Percentiles rank a stretch among this genome's conserved stretches.
phyloP scores from a whole-genome alignment of 2,888 invertebrate species.

The Meteorus cinctellus region DNA sequence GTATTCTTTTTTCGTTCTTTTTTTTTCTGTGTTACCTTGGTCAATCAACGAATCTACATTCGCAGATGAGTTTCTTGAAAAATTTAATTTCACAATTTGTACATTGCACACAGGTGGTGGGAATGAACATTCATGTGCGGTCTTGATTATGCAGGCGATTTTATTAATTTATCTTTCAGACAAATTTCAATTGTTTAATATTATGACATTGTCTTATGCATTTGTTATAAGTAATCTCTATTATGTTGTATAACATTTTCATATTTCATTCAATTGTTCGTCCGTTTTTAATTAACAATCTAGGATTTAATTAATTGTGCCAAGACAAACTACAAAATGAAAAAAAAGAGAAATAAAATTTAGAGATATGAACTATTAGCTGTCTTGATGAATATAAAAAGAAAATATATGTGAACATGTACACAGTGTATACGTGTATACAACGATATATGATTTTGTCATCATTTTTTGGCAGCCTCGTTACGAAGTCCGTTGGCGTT shows the following conservation, averaged over 20 bases:
- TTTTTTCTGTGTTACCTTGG: background rate
- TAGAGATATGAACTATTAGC: background rate
- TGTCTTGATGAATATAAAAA: constrained; percentile 6
- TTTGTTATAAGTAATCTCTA: constrained; percentile 13
- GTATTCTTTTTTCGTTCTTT: constrained; percentile 39
- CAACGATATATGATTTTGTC: background rate
- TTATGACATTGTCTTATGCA: constrained; percentile 28
- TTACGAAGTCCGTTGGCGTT: constrained; percentile 27
- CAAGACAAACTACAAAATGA: background rate
- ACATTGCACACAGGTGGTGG: background rate
- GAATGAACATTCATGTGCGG: background rate
- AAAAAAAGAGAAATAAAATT: background rate
- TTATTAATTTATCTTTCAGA: background rate
- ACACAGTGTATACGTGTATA: background rate
- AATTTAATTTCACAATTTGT: constrained; percentile 7
- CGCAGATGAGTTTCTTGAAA: constrained; percentile 49
- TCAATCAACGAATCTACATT: constrained; percentile 50
- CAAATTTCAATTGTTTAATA: constrained; percentile 26
- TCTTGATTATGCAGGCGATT: background rate
- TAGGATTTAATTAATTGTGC: too few species aligned
- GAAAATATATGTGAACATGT: background rate
- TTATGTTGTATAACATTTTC: background rate
- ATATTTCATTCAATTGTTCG: background rate
- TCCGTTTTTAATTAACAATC: background rate
- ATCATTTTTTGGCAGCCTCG: constrained; percentile 26